Base-by-base conservation (phyloP, 2,888 invertebrate genomes). In the Boloria selene region DNA sequence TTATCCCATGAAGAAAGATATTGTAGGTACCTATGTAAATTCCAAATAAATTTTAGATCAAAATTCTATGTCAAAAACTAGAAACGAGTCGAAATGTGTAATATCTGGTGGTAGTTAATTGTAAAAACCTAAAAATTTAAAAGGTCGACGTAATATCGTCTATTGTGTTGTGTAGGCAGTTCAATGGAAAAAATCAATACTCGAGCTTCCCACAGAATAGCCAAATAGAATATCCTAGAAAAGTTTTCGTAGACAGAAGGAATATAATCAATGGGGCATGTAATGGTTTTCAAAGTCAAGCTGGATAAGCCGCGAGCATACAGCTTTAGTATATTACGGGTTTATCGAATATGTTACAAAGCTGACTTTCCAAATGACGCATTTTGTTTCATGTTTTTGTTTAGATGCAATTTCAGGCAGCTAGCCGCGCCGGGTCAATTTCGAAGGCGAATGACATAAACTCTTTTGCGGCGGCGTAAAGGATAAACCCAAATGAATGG, bases 401-500 rank as follows among this genome's bases (percentile, higher is more conserved):
- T 87, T 89, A 76, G 77, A 85, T 86, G 83, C 82, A 82, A 81
- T 85, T 84, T 82, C 82, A 81, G 79, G 82, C 81, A 79, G 76
- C 77, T 79, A 72, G 75, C 75, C 79, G 82, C 82, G 81, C 80
- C 83, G 79, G 83, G 83, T 83, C 83, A 85, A 82, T 81, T 82
- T 83, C 78, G 81, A 87, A 90, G 85, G 86, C 89, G 84, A 88
- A 87, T 87, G 90, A 86, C 90, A 87, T 84, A 84, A 89, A 85
- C 88, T 88, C 90, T 88, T 84, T 89, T 91, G 92, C 92, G 91
- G 87, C 91, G 92, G 91, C 91, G 92, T 91, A 88, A 88, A 92
- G 90, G 88, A 85, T 87, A 89, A 87, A 85, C 86, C 89, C 86
- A 92, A 92, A 90, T 88, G 91, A 92, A 90, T 91, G 90, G 90